Conservation (phyloP, 1,140 invertebrate genomes). For the Drosophila oshimai region DNA sequence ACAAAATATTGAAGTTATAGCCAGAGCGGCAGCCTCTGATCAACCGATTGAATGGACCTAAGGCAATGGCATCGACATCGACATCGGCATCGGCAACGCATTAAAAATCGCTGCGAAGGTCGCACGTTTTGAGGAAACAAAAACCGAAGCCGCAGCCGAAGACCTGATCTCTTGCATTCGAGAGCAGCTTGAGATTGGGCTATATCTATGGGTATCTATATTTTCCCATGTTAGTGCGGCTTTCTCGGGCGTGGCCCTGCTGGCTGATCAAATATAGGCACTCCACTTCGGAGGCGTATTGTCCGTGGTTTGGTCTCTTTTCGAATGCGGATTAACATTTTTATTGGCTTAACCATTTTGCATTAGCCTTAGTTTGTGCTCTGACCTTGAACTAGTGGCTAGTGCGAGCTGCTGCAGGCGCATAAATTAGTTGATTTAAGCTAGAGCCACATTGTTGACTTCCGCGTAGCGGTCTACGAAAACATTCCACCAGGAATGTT, state of each 20-base stretch:
- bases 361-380: slow-evolving; percentile 40
- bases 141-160: neutral
- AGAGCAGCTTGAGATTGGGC: slow-evolving; percentile 10
- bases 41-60: slow-evolving; percentile 57
- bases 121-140: slow-evolving; percentile 49
- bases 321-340: slow-evolving; percentile 35
- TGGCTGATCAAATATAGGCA: slow-evolving; percentile 17
- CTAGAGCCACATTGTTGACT: slow-evolving; percentile 7
- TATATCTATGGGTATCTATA: too few relatives aligned
- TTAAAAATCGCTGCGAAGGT: slow-evolving; percentile 66
- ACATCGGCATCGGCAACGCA: slow-evolving; percentile 48
- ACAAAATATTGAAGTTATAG: slow-evolving; percentile 18
- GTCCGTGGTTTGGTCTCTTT: slow-evolving; percentile 20
- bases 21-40: slow-evolving; percentile 49
- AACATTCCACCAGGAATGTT: slow-evolving; percentile 18
- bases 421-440: slow-evolving; percentile 30
- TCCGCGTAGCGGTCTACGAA: slow-evolving; percentile 13
- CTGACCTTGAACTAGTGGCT: slow-evolving; percentile 68
- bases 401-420: slow-evolving; percentile 20
- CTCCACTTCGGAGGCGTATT: slow-evolving; percentile 21
- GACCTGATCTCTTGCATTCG: slow-evolving; percentile 38
- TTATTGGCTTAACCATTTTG: slow-evolving; percentile 41
- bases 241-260: slow-evolving; percentile 14
- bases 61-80: slow-evolving; percentile 30
- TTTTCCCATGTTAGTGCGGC: neutral